phyloP scores from a whole-genome alignment of 2,113 vertebrate species.

The Jaculus jaculus region DNA sequence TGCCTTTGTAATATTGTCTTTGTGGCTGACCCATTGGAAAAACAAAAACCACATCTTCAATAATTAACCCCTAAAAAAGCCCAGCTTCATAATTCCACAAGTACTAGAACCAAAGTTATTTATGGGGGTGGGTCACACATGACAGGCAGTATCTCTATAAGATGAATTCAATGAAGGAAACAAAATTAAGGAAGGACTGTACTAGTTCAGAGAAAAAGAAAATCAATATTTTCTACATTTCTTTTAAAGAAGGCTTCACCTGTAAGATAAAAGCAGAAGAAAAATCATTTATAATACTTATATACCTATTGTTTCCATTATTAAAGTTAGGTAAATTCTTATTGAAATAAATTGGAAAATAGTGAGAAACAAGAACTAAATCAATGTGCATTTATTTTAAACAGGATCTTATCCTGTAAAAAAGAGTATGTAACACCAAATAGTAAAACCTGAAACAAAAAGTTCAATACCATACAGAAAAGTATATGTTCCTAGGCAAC shows the following conservation, averaged over 20 bases:
- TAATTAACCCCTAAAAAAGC: no score
- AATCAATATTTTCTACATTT: accelerated
- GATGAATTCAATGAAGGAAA: not conserved
- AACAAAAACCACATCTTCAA: accelerated
- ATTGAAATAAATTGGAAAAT: conserved; percentile 26
- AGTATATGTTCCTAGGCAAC: conserved; percentile 39
- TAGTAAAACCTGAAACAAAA: conserved; percentile 61
- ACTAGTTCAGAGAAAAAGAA: not conserved
- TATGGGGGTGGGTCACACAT: not conserved
- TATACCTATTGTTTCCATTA: not conserved
- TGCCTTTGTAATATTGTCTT: not conserved
- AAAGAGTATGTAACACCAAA: not conserved
- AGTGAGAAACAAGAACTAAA: not conserved
- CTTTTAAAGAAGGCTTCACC: not conserved
- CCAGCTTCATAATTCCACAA: no score
- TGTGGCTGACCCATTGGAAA: no score
- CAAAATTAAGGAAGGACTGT: not conserved
- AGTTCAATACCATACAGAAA: conserved; percentile 58
- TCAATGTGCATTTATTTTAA: not conserved
- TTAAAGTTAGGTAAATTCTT: conserved; percentile 33
- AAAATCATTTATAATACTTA: not conserved
- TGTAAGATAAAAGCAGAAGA: not conserved
- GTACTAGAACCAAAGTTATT: not conserved
- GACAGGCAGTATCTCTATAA: not conserved
- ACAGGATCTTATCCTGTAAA: not conserved